Base-by-base conservation (phyloP, 2,888 invertebrate species). In the Lottia scabra region DNA sequence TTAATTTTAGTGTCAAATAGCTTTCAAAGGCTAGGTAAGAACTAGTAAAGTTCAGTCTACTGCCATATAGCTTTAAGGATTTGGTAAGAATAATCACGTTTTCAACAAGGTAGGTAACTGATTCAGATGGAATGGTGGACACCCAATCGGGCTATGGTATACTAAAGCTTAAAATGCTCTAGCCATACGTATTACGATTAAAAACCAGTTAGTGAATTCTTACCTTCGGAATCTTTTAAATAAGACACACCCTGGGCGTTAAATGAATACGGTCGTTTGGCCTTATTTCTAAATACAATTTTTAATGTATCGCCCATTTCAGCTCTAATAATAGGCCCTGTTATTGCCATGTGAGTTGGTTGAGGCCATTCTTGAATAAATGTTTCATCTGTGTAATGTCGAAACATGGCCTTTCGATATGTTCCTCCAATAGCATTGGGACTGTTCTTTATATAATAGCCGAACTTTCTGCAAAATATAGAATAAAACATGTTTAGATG, bases 361-460 rank as follows among this genome's bases (percentile, higher is more conserved):
- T 74, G 72, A 16, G 71, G 63, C 44, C 65, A 71, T 27, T 65
- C 68, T 2, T 48, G 23, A 15, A 63, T 13, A 67, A 70, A 78
- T 13, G 68, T 72, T 56, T 23, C 44, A 73, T 75, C 77, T 2
- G 70, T 72, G 68, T 73, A 78, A 43, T 74, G 68, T n/a, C 65
- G 65, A 65, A 65, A 78, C 27, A 77, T 38, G n/a, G 73, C 75
- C 27, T 78, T 78, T 44, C 62, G 72, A 68, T 77, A 78, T 4
- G 70, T 45, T 2, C 69, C 67, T 0, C 78, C 78, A 6, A 76
- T 66, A 15, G 69, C 66, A 30, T 64, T 23, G 0, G 64, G 15
- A 45, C 63, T 73, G 15, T 63, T 63, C 30, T 56, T 70, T 46
- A 76, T 65, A 70, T 67, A 78, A 19, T 70, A 56, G 23, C 71